Conservation (phyloP, 2,113 vertebrate genomes). For the Burhinus oedicnemus region DNA sequence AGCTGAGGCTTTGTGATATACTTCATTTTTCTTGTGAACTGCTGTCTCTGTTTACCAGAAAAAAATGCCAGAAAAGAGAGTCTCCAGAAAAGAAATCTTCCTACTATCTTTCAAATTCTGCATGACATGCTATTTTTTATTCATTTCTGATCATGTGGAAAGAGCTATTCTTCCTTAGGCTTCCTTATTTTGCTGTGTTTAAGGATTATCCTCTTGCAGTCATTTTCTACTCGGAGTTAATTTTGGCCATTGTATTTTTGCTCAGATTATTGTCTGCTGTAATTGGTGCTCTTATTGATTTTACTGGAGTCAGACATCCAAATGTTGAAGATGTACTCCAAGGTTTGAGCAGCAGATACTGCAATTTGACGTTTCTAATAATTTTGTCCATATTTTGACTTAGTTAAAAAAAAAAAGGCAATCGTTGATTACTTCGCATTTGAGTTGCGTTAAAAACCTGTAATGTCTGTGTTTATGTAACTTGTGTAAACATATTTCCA, state of each 20-base stretch:
- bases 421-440: neutral
- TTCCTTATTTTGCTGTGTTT: neutral
- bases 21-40: neutral
- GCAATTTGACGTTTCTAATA: neutral
- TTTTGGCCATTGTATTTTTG: neutral
- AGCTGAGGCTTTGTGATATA: neutral
- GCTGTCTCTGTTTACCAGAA: neutral
- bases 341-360: neutral
- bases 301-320: neutral
- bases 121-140: neutral
- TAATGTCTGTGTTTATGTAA: neutral
- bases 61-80: neutral
- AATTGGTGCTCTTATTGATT: neutral
- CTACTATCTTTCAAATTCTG: neutral
- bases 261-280: neutral
- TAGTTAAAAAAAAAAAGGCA: neutral
- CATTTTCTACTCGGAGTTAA: neutral
- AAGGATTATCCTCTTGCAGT: neutral
- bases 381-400: neutral
- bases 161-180: neutral
- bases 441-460: neutral
- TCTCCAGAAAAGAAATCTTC: neutral
- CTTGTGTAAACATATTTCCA: neutral
- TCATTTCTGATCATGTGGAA: neutral
- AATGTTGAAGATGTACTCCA: neutral